These are phyloP conservation scores for Drosophila orena DNA, from an alignment of 1,140 invertebrate genomes.

Conservation along the genomic window DNA sequence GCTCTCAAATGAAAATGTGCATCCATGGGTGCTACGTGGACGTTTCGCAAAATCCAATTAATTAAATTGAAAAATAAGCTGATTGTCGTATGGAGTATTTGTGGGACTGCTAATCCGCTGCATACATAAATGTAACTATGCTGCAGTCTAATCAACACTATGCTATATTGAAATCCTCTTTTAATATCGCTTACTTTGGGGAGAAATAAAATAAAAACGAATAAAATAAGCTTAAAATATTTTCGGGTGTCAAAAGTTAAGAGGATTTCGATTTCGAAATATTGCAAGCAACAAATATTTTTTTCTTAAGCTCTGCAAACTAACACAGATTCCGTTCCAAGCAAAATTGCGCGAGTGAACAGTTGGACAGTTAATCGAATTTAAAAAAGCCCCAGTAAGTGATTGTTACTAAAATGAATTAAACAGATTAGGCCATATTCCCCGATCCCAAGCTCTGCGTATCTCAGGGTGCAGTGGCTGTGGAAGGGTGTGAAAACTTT, in stretches of 20 bases:
- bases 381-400: not conserved
- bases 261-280: no score
- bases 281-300: no score
- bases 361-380: not conserved
- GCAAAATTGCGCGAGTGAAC: no score
- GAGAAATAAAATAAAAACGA: no score
- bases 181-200: no score
- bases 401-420: not conserved
- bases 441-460: not conserved
- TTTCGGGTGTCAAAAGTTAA: no score
- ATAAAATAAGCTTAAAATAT: no score
- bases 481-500: slow-evolving; percentile 35
- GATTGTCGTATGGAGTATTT: not conserved
- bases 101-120: not conserved
- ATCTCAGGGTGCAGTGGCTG: not conserved
- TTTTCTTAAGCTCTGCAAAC: no score
- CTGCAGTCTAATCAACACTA: not conserved
- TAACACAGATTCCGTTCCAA: no score
- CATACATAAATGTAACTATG: not conserved
- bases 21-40: not conserved
- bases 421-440: not conserved
- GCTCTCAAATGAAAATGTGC: not conserved
- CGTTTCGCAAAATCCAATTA: not conserved
- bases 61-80: not conserved
- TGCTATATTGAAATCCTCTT: not conserved